These are phyloP conservation scores for Mellilla xanthometata DNA, from an alignment of 2,888 invertebrate species.

Conservation along the genomic window DNA sequence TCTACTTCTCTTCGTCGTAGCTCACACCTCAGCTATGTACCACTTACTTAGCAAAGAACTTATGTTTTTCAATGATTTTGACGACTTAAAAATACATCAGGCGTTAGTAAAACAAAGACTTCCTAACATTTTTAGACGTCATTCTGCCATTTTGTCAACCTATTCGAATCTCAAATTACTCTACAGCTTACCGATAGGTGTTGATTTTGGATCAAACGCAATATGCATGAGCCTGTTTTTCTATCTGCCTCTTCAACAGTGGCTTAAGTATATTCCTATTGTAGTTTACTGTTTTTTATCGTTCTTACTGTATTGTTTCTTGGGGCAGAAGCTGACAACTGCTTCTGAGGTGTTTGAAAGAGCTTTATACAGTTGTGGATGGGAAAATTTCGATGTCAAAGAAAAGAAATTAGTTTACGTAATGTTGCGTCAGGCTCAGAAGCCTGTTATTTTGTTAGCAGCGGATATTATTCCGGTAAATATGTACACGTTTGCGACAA, in stretches of 20 bases:
- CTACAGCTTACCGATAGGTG: slow-evolving; percentile 61
- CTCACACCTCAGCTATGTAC: slow-evolving; percentile 61
- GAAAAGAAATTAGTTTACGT: slow-evolving; percentile 54
- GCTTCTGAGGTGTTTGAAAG: slow-evolving; percentile 59
- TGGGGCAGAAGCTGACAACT: slow-evolving; percentile 61
- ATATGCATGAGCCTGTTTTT: slow-evolving; percentile 60
- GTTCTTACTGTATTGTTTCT: slow-evolving; percentile 66
- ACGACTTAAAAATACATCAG: slow-evolving; percentile 32
- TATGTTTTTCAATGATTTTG: slow-evolving; percentile 39
- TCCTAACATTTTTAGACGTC: slow-evolving; percentile 47
- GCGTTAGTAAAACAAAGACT: slow-evolving; percentile 42
- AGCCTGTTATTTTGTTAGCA: slow-evolving; percentile 55
- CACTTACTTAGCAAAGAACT: slow-evolving; percentile 57
- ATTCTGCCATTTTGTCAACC: slow-evolving; percentile 46
- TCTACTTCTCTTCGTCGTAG: slow-evolving; percentile 55
- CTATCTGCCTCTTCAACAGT: slow-evolving; percentile 52
- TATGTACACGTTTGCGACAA: slow-evolving; percentile 66
- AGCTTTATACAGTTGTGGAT: slow-evolving; percentile 65
- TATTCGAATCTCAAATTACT: slow-evolving; percentile 49
- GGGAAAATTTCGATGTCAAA: slow-evolving; percentile 61
- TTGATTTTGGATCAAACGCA: slow-evolving; percentile 62
- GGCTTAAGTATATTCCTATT: slow-evolving; percentile 56
- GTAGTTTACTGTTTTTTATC: slow-evolving; percentile 56
- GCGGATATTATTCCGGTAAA: slow-evolving; percentile 69
- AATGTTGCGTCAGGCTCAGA: slow-evolving; percentile 60